Percentiles rank a stretch among this genome's conserved stretches.
These are phyloP conservation scores for Equus przewalskii DNA, from an alignment of 2,113 vertebrate species.

Conservation along the genomic window DNA sequence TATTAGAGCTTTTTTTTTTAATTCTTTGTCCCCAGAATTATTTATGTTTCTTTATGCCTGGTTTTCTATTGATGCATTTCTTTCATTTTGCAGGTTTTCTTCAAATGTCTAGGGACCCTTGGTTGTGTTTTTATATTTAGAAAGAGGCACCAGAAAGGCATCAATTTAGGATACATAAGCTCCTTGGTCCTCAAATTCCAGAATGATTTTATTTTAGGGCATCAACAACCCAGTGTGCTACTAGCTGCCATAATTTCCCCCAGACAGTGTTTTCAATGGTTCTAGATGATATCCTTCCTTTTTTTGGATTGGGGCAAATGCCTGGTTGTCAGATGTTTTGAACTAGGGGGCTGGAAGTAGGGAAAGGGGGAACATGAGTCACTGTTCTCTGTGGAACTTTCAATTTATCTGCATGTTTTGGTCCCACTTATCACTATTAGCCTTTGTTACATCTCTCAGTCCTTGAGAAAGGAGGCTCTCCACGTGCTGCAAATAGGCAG, in stretches of 20 bases:
- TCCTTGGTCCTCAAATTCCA: not conserved
- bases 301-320: not conserved
- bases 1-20: not conserved
- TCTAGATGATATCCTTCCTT: not conserved
- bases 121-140: not conserved
- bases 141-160: not conserved
- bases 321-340: not conserved
- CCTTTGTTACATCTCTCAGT: not conserved
- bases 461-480: not conserved
- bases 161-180: not conserved
- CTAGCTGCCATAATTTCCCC: not conserved
- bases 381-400: not conserved
- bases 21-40: not conserved
- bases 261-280: not conserved
- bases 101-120: not conserved
- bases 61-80: not conserved
- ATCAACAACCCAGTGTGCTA: not conserved
- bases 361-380: not conserved
- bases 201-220: not conserved
- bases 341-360: not conserved
- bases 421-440: not conserved
- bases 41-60: not conserved
- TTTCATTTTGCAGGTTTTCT: not conserved
- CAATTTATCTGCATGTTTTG: not conserved
- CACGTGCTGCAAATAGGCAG: not conserved